These are phyloP conservation scores for Takifugu rubripes DNA, from an alignment of 2,797 vertebrate genomes.

Conservation along the genomic window DNA sequence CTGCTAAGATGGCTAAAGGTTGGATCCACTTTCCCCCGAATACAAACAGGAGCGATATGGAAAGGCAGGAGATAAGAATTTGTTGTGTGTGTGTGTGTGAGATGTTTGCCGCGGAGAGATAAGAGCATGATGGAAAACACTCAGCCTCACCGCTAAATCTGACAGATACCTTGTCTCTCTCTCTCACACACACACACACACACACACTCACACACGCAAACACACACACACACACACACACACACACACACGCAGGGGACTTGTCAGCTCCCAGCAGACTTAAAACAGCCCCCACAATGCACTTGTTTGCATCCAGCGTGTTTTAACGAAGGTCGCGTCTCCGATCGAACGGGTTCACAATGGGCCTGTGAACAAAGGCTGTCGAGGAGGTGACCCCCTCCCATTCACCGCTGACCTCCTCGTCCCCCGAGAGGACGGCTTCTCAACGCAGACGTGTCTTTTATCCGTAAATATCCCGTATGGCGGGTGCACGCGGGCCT, in stretches of 20 bases:
- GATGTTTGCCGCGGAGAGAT: constrained; percentile 54
- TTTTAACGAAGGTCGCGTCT: constrained; percentile 40
- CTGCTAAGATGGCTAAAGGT: constrained; percentile 48
- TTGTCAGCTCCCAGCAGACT: constrained; percentile 41
- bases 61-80: constrained; percentile 41
- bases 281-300: constrained; percentile 38
- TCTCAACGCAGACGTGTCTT: background rate
- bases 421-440: constrained; percentile 20
- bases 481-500: constrained; percentile 22
- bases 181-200: constrained; percentile 13
- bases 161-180: constrained; percentile 54
- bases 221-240: constrained; percentile 6
- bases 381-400: constrained; percentile 13
- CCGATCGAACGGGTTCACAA: constrained; percentile 39
- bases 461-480: constrained; percentile 18
- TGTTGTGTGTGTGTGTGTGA: constrained; percentile 4
- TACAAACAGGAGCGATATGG: constrained; percentile 49
- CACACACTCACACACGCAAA: constrained; percentile 16
- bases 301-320: constrained; percentile 42
- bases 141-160: constrained; percentile 58
- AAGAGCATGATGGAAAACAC: constrained; percentile 64
- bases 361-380: constrained; percentile 38
- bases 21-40: constrained; percentile 41
- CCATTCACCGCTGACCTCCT: constrained; percentile 36
- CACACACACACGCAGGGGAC: constrained; percentile 14